phyloP scores from a whole-genome alignment of 92 coral and sea anemone genomes.

The Heteractis magnifica region DNA sequence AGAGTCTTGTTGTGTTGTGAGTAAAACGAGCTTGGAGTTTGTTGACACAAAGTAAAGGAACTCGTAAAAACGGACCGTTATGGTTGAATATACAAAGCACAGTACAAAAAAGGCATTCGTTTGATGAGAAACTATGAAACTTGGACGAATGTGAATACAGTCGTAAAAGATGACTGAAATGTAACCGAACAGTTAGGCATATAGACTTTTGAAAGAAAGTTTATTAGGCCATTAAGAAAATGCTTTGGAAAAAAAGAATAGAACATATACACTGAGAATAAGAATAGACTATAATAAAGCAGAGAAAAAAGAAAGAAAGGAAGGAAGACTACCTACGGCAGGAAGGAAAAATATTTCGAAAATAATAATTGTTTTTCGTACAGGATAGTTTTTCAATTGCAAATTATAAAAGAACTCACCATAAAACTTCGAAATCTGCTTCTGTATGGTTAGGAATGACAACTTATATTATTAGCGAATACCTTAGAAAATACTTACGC shows the following conservation, averaged over 20 bases:
- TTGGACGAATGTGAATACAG: no score
- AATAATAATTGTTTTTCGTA: background rate
- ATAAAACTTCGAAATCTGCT: background rate
- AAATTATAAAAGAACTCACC: background rate
- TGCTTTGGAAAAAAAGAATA: background rate
- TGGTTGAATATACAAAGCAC: background rate
- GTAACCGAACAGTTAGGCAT: no score
- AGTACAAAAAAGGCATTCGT: background rate
- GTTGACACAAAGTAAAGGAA: background rate
- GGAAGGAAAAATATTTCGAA: background rate
- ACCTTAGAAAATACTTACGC: background rate
- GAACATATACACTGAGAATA: background rate
- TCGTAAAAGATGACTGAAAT: no score
- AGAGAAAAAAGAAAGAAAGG: background rate
- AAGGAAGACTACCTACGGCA: background rate
- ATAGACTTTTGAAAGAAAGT: no score
- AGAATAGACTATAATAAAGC: background rate
- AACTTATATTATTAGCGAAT: background rate
- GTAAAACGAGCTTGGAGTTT: background rate
- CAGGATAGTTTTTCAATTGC: background rate
- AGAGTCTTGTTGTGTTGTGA: constrained; percentile 9
- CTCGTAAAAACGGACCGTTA: background rate
- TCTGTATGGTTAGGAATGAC: background rate
- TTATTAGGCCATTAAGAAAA: no score
- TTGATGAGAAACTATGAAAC: no score